Percentiles rank a stretch among this genome's conserved stretches.
Conservation (phyloP, 2,888 invertebrate genomes). For the Entomobrya multifasciata region DNA sequence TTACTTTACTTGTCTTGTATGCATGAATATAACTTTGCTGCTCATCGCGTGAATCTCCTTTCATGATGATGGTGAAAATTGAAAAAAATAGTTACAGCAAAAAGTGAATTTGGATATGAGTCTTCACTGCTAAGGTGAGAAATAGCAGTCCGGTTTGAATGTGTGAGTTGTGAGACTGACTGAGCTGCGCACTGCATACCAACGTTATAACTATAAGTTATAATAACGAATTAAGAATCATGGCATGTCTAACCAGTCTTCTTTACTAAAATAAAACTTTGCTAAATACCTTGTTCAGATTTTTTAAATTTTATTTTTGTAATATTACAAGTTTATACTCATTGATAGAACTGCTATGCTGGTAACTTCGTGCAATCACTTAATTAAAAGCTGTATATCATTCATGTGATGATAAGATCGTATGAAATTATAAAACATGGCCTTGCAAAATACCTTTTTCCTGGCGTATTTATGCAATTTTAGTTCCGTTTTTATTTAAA, state of each 20-base stretch:
- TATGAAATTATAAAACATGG: conserved; percentile 52
- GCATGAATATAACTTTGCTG: background rate
- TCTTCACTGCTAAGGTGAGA: background rate
- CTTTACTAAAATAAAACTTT: conserved; percentile 26
- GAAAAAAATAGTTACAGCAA: background rate
- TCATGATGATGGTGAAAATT: background rate
- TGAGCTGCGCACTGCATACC: background rate
- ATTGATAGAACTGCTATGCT: background rate
- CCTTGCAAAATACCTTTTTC: conserved; percentile 59
- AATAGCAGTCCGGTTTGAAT: background rate
- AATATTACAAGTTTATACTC: no score
- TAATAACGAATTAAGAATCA: no score
- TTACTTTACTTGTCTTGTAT: background rate
- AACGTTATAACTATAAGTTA: no score
- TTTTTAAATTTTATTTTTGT: conserved; percentile 11
- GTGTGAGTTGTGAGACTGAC: background rate
- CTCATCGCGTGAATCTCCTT: conserved; percentile 39
- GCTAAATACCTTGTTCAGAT: conserved; percentile 33
- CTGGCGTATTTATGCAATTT: no score
- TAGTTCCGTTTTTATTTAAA: no score
- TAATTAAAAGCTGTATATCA: no score
- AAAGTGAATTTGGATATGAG: background rate
- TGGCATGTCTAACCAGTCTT: conserved; percentile 35
- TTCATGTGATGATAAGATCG: conserved; percentile 11
- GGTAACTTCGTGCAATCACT: no score